phyloP scores from a whole-genome alignment of 1,140 invertebrate species.

The Aculops lycopersici region DNA sequence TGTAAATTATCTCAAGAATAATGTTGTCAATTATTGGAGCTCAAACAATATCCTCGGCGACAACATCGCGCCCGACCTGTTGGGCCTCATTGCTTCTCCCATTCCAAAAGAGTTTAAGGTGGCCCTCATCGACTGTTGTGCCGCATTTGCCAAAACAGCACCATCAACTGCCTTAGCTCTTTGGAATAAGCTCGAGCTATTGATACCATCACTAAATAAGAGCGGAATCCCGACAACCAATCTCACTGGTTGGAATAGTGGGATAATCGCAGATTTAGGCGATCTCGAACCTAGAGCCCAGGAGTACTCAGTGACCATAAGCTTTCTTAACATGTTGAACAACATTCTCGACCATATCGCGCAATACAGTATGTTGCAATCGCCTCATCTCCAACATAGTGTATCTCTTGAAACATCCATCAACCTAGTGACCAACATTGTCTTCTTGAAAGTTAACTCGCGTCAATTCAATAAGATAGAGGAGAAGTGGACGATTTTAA shows the following conservation, averaged over 20 bases:
- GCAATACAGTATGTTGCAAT: not conserved
- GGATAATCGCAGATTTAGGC: constrained; percentile 22
- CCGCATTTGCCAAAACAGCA: constrained; percentile 34
- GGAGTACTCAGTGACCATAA: constrained; percentile 45
- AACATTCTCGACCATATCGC: constrained; percentile 24
- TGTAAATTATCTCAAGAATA: too few species aligned
- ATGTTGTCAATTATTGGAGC: too few species aligned
- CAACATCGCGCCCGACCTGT: constrained; percentile 37
- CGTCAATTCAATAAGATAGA: constrained; percentile 7
- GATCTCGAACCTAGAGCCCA: constrained; percentile 60
- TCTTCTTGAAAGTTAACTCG: constrained; percentile 6
- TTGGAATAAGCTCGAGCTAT: constrained; percentile 22
- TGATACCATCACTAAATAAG: not conserved
- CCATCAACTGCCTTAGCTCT: constrained; percentile 33
- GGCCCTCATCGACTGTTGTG: constrained; percentile 36
- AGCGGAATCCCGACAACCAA: not conserved
- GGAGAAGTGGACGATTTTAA: constrained; percentile 9
- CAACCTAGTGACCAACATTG: constrained; percentile 7
- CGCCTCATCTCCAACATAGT: constrained; percentile 1
- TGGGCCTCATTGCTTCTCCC: constrained; percentile 49
- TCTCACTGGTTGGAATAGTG: constrained; percentile 7
- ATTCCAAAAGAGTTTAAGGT: constrained; percentile 53
- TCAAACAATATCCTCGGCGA: too few species aligned
- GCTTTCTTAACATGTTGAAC: constrained; percentile 39
- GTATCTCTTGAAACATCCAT: constrained; percentile 3